Percentiles rank a stretch among this genome's conserved stretches.
Conservation (phyloP, 2,113 vertebrate species). For the Murina feae region DNA sequence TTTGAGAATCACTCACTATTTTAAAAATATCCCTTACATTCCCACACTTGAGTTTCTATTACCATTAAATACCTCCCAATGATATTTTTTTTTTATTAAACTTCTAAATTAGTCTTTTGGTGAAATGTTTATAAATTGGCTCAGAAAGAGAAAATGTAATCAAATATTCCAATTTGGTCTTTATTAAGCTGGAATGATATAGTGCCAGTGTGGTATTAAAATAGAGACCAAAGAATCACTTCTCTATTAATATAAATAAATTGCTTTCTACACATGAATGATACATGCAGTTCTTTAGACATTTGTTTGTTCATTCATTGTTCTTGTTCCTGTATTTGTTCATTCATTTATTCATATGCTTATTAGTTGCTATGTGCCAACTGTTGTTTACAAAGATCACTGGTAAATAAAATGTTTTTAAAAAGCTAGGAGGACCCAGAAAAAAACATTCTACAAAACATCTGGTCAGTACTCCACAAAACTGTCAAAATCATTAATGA, state of each 20-base stretch:
- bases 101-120: not conserved
- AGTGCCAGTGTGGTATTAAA: not conserved
- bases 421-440: not conserved
- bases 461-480: not conserved
- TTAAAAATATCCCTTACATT: not conserved
- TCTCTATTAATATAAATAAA: not conserved
- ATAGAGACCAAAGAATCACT: not conserved
- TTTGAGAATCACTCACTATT: not conserved
- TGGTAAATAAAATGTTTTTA: not conserved
- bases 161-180: not conserved
- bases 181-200: not conserved
- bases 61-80: not conserved
- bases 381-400: not conserved
- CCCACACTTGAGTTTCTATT: not conserved
- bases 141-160: not conserved
- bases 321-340: not conserved
- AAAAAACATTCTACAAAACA: not conserved
- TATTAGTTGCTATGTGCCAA: not conserved
- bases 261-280: not conserved
- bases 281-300: not conserved
- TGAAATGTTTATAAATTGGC: not conserved
- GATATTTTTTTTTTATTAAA: not conserved
- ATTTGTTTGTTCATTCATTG: not conserved
- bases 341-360: not conserved
- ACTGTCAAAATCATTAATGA: not conserved